A percentile compares a stretch with the other conserved stretches of the same genome.
These are phyloP conservation scores for Bombus haemorrhoidalis DNA, from an alignment of 1,140 invertebrate genomes.

Conservation along the genomic window DNA sequence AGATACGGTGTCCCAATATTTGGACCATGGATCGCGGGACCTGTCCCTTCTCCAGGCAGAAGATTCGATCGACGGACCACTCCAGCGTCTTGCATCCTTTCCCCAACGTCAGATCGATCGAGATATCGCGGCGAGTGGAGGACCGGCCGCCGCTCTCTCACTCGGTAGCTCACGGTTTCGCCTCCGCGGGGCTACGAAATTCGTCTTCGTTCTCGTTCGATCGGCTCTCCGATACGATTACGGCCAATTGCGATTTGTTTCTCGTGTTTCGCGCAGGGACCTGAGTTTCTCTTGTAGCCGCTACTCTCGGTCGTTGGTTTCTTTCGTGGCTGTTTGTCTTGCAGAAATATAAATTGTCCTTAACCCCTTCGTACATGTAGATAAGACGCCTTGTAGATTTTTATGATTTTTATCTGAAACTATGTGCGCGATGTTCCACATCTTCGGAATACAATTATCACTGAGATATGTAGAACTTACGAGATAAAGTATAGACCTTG, in stretches of 20 bases:
- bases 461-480: too few relatives aligned
- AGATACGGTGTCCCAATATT: constrained; percentile 77
- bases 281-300: not conserved
- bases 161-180: constrained; percentile 28
- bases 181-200: constrained; percentile 13
- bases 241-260: constrained; percentile 25
- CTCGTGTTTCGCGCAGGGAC: not conserved
- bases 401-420: too few relatives aligned
- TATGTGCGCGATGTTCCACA: too few relatives aligned
- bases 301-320: not conserved
- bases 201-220: constrained; percentile 27
- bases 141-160: not conserved
- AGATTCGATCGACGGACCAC: constrained; percentile 64
- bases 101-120: constrained; percentile 60
- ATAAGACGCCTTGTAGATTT: too few relatives aligned
- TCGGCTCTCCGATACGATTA: constrained; percentile 23
- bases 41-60: constrained; percentile 51
- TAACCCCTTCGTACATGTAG: not conserved
- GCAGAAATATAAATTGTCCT: not conserved
- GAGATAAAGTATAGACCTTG: too few relatives aligned
- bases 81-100: constrained; percentile 18
- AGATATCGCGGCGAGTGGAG: constrained; percentile 58
- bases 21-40: constrained; percentile 72
- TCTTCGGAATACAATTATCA: too few relatives aligned
- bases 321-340: not conserved